A percentile compares a stretch with the other conserved stretches of the same genome.
These are phyloP conservation scores for Bhutanitis thaidina DNA, from an alignment of 2,888 invertebrate species.

Conservation along the genomic window DNA sequence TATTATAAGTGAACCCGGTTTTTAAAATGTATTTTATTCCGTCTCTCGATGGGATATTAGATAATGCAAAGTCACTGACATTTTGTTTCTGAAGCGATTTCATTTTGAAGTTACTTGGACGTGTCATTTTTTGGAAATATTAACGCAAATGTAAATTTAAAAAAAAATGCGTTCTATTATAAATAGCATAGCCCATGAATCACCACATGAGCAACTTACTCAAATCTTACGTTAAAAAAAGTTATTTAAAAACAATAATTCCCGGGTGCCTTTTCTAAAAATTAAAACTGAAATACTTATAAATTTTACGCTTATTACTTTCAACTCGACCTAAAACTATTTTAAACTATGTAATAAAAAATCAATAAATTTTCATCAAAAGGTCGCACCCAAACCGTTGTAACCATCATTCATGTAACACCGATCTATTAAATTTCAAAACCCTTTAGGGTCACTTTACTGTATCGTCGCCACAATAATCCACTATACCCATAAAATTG, in stretches of 20 bases:
- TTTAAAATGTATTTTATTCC: conserved; percentile 72
- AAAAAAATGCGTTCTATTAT: too few species aligned
- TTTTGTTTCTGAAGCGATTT: not conserved
- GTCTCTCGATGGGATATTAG: conserved; percentile 55
- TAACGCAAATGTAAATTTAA: too few species aligned
- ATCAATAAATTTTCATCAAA: conserved; percentile 60
- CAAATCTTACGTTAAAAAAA: too few species aligned
- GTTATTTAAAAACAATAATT: too few species aligned
- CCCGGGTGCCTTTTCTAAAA: too few species aligned
- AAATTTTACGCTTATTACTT: not conserved
- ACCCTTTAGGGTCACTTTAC: conserved; percentile 52
- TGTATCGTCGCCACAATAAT: conserved; percentile 52
- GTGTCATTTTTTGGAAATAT: too few species aligned
- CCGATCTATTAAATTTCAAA: conserved; percentile 59
- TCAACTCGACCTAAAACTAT: not conserved
- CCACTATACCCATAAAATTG: conserved; percentile 68
- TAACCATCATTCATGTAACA: conserved; percentile 40
- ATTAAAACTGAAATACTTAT: too few species aligned
- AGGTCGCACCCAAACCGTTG: conserved; percentile 36
- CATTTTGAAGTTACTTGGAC: not conserved
- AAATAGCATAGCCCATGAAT: too few species aligned
- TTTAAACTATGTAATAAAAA: conserved; percentile 18
- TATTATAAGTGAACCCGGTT: conserved; percentile 62
- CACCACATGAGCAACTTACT: too few species aligned
- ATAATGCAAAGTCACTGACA: conserved; percentile 54